Conservation (phyloP, 2,888 invertebrate genomes). For the Oscheius sp. region DNA sequence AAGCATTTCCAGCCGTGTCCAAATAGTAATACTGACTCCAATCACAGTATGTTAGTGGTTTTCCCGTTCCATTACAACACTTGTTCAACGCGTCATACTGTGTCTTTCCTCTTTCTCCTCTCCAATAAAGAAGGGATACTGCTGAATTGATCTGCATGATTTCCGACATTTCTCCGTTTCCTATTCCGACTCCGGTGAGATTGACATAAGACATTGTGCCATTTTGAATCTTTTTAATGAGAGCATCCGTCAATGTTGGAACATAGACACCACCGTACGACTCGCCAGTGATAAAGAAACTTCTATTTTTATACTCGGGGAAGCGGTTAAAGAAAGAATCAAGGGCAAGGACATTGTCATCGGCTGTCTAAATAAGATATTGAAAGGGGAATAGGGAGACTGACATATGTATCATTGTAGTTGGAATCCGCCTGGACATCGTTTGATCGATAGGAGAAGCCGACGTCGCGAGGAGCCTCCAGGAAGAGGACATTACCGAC, state of each 20-base stretch:
- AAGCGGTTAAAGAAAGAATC: slow-evolving; percentile 72
- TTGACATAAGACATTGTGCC: slow-evolving; percentile 45
- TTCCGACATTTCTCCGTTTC: slow-evolving; percentile 65
- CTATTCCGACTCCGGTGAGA: slow-evolving; percentile 64
- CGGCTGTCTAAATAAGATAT: slow-evolving; percentile 69
- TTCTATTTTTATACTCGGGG: slow-evolving; percentile 72
- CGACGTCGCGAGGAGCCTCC: slow-evolving; percentile 75
- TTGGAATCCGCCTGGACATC: slow-evolving; percentile 39
- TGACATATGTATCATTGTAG: slow-evolving; percentile 56
- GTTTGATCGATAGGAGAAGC: slow-evolving; percentile 73
- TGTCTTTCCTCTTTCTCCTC: slow-evolving; percentile 56
- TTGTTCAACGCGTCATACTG: slow-evolving; percentile 51
- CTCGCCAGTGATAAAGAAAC: slow-evolving; percentile 72
- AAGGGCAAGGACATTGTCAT: slow-evolving; percentile 72
- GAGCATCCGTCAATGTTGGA: slow-evolving; percentile 67
- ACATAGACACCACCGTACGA: slow-evolving; percentile 72
- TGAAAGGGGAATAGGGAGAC: not conserved
- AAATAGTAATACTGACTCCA: slow-evolving; percentile 53
- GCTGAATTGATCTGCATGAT: slow-evolving; percentile 60
- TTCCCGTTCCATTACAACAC: slow-evolving; percentile 41
- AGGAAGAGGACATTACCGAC: slow-evolving; percentile 74
- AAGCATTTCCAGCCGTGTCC: slow-evolving; percentile 59
- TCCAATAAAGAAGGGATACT: slow-evolving; percentile 57
- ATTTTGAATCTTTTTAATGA: slow-evolving; percentile 42
- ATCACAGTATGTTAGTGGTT: slow-evolving; percentile 50